phyloP scores from a whole-genome alignment of 2,888 invertebrate species.

The Drosophila prostipennis region DNA sequence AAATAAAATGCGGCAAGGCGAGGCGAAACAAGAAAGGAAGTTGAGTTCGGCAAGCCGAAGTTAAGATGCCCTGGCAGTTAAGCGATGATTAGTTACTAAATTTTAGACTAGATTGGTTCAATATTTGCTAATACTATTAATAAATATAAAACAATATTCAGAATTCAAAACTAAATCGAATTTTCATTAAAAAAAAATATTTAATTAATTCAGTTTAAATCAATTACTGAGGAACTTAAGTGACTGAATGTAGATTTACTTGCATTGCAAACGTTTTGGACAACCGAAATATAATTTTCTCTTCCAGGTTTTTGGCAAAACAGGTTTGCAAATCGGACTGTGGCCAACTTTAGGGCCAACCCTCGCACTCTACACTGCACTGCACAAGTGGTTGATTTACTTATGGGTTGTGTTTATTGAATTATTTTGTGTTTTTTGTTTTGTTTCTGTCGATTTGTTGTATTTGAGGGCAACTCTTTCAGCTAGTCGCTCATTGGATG shows the following conservation, averaged over 20 bases:
- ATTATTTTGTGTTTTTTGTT: constrained; percentile 43
- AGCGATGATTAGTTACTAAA: too few species aligned
- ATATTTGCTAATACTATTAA: too few species aligned
- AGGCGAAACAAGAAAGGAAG: background rate
- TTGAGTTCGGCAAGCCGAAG: background rate
- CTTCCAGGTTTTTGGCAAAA: constrained; percentile 1
- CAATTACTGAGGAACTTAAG: too few species aligned
- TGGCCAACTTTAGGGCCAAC: constrained; percentile 31
- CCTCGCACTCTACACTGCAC: constrained; percentile 59
- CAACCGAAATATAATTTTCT: background rate
- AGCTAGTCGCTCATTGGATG: constrained; percentile 53
- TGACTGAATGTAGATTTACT: too few species aligned
- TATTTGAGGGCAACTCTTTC: constrained; percentile 67
- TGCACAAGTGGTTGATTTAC: constrained; percentile 37
- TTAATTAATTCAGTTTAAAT: too few species aligned
- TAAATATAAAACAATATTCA: too few species aligned
- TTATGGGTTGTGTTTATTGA: constrained; percentile 30
- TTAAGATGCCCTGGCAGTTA: background rate
- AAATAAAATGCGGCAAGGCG: constrained; percentile 17
- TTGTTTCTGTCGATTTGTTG: constrained; percentile 55
- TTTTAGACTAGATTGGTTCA: too few species aligned
- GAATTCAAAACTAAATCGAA: too few species aligned
- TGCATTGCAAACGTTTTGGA: too few species aligned
- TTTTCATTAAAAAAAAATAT: too few species aligned
- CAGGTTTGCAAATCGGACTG: constrained; percentile 18